phyloP scores from a whole-genome alignment of 2,113 vertebrate species.

The Abramis brama region DNA sequence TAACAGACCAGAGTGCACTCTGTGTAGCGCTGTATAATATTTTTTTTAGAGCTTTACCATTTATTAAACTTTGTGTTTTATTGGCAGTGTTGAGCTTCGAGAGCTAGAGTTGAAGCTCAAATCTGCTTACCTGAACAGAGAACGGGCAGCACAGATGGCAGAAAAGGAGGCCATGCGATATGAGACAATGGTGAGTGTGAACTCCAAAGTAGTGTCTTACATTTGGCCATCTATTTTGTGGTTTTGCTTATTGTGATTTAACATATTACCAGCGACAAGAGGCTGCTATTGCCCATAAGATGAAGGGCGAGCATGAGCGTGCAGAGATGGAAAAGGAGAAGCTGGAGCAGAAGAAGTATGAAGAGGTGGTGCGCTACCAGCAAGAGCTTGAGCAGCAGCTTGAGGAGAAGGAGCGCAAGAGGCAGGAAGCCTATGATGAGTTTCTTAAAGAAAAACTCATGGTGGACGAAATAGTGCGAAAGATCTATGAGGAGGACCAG shows the following conservation, averaged over 20 bases:
- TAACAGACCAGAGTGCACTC: slow-evolving; percentile 54
- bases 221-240: background rate
- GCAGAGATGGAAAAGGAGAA: slow-evolving; percentile 70
- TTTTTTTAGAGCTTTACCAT: background rate
- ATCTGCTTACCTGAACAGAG: slow-evolving; percentile 87
- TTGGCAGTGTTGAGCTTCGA: slow-evolving; percentile 84
- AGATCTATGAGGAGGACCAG: slow-evolving; percentile 91
- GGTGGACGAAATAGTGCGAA: slow-evolving; percentile 91
- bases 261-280: slow-evolving; percentile 78
- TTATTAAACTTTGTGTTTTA: background rate
- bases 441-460: slow-evolving; percentile 90
- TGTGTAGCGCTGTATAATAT: background rate
- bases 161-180: slow-evolving; percentile 82
- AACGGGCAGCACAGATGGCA: slow-evolving; percentile 88
- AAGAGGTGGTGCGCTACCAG: slow-evolving; percentile 78
- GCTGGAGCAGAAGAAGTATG: slow-evolving; percentile 70
- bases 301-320: slow-evolving; percentile 78
- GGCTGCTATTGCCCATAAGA: slow-evolving; percentile 74
- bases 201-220: background rate
- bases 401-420: slow-evolving; percentile 82
- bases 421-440: slow-evolving; percentile 85
- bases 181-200: slow-evolving; percentile 81
- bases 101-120: slow-evolving; percentile 88
- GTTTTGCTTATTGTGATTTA: background rate
- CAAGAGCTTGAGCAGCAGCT: slow-evolving; percentile 86